Evolutionary conservation across 2,797 vertebrate species (phyloP).

Genomic region (Adrianichthys oophorus): DNA sequence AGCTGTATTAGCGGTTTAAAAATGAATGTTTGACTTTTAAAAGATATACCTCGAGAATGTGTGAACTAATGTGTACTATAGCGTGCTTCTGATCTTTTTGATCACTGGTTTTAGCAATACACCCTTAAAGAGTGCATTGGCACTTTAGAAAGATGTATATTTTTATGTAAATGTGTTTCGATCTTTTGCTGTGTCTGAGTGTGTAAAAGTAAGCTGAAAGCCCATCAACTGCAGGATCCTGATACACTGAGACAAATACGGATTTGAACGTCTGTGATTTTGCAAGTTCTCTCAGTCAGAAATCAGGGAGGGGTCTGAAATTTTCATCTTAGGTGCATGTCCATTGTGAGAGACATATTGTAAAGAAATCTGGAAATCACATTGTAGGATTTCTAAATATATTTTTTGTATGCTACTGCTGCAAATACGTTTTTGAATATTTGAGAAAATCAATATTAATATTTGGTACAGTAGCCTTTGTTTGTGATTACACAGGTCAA

Average conservation of each 20-base stretch:
- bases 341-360: too few species aligned
- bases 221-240: neutral
- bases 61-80: neutral
- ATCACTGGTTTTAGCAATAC: constrained; percentile 59
- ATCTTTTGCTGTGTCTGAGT: constrained; percentile 25
- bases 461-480: too few species aligned
- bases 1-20: constrained; percentile 28
- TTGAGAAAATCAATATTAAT: too few species aligned
- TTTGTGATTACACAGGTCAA: too few species aligned
- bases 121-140: constrained; percentile 15
- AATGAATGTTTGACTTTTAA: constrained; percentile 56
- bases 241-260: neutral
- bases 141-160: constrained; percentile 44
- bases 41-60: constrained; percentile 57
- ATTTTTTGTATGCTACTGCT: too few species aligned
- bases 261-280: too few species aligned
- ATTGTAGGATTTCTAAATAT: too few species aligned
- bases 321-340: too few species aligned
- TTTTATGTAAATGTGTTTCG: constrained; percentile 35
- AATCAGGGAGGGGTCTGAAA: too few species aligned
- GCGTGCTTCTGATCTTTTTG: constrained; percentile 58
- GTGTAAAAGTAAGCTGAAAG: constrained; percentile 6
- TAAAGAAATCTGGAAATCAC: too few species aligned
- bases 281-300: too few species aligned
- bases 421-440: too few species aligned